phyloP scores from a whole-genome alignment of 1,140 invertebrate species.

The Macrobrachium nipponense region DNA sequence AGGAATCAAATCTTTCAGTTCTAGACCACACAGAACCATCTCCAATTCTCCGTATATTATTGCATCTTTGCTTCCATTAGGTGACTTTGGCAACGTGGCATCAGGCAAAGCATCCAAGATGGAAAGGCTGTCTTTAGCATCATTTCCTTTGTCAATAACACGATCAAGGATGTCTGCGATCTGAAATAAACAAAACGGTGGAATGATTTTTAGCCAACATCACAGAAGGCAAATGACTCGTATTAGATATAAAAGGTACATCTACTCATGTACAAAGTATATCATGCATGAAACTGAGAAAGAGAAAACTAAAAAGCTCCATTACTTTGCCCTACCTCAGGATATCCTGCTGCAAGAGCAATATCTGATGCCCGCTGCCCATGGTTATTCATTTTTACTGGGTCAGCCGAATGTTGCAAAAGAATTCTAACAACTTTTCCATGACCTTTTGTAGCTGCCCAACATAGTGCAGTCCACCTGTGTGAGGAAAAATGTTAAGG shows the following conservation, averaged over 20 bases:
- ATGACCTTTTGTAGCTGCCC: slow-evolving; percentile 69
- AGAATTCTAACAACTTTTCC: slow-evolving; percentile 68
- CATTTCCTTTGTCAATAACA: slow-evolving; percentile 26
- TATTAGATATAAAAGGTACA: neutral
- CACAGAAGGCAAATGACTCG: neutral
- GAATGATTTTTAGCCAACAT: neutral
- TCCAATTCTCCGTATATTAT: slow-evolving; percentile 68
- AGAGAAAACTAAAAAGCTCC: neutral
- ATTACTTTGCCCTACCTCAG: slow-evolving; percentile 44
- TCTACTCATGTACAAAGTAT: neutral
- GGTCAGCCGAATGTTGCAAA: slow-evolving; percentile 68
- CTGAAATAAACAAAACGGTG: neutral
- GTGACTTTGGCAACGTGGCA: neutral
- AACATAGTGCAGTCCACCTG: slow-evolving; percentile 72
- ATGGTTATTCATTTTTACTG: slow-evolving; percentile 67
- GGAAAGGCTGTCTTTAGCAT: slow-evolving; percentile 18
- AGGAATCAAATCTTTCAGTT: slow-evolving; percentile 66
- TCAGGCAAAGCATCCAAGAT: neutral
- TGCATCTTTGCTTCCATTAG: neutral
- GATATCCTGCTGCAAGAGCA: slow-evolving; percentile 65
- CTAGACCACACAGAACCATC: slow-evolving; percentile 69
- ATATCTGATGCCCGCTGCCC: slow-evolving; percentile 68
- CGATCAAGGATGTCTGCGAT: slow-evolving; percentile 61
- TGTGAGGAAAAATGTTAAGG: neutral
- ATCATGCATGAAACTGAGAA: no score